Percentiles rank a stretch among this genome's conserved stretches.
phyloP scores from a whole-genome alignment of 2,888 invertebrate species.

The Eledona agricola region DNA sequence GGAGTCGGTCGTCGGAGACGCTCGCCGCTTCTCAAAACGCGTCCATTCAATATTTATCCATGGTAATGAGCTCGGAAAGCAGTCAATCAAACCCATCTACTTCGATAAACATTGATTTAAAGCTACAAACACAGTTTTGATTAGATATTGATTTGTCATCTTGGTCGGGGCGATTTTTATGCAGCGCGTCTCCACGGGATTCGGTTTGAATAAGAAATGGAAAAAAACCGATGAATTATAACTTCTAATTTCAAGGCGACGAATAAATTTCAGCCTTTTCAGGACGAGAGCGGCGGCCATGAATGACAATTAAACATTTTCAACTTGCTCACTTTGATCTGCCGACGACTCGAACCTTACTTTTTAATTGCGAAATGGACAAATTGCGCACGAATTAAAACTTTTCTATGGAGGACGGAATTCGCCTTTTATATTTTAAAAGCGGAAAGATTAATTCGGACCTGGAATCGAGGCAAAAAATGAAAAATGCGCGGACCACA shows the following conservation, averaged over 20 bases:
- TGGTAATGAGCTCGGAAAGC: conserved; percentile 51
- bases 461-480: no score
- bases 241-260: conserved; percentile 45
- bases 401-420: conserved; percentile 20
- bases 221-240: conserved; percentile 47
- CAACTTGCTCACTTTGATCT: conserved; percentile 37
- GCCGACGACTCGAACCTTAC: conserved; percentile 10
- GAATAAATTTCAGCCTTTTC: conserved; percentile 47
- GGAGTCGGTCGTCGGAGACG: no score
- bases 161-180: conserved; percentile 23
- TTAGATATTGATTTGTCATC: conserved; percentile 52
- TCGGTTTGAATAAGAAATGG: conserved; percentile 46
- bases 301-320: conserved; percentile 55
- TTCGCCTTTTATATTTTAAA: conserved; percentile 8
- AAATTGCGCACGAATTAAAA: conserved; percentile 40
- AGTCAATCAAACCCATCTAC: conserved; percentile 53
- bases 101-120: conserved; percentile 55
- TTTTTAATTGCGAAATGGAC: conserved; percentile 39
- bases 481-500: no score
- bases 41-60: conserved; percentile 52
- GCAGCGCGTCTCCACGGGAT: conserved; percentile 33
- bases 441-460: conserved; percentile 1
- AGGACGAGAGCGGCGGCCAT: conserved; percentile 44
- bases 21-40: conserved; percentile 21
- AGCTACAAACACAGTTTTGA: conserved; percentile 54